These are phyloP conservation scores for Cheilosia vernalis DNA, from an alignment of 2,888 invertebrate species.

Conservation along the genomic window DNA sequence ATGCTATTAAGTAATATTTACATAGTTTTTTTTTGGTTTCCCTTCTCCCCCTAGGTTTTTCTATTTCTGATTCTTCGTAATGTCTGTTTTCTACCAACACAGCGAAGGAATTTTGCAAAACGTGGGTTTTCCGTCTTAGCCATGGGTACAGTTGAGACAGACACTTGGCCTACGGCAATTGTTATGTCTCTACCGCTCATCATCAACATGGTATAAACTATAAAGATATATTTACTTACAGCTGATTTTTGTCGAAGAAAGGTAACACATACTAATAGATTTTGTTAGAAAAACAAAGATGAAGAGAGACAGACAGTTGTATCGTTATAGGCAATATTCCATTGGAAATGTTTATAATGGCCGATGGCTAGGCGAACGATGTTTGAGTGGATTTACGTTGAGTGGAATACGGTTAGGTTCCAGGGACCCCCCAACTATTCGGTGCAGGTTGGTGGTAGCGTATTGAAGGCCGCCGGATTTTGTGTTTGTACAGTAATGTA, in stretches of 20 bases:
- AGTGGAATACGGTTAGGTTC: not conserved
- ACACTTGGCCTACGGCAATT: not conserved
- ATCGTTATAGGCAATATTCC: conserved; percentile 44
- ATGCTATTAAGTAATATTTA: conserved; percentile 65
- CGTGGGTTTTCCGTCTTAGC: not conserved
- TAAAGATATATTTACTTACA: conserved; percentile 33
- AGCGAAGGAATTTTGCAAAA: conserved; percentile 11
- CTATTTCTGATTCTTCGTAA: conserved; percentile 8
- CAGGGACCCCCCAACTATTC: conserved; percentile 20
- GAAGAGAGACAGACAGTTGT: not conserved
- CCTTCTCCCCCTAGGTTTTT: not conserved
- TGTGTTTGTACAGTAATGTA: too few species aligned
- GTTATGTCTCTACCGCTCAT: not conserved
- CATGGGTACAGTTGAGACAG: not conserved
- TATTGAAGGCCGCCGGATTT: too few species aligned
- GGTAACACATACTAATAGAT: not conserved
- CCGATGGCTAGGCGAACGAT: conserved; percentile 9
- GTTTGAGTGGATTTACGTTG: conserved; percentile 36
- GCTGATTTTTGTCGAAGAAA: conserved; percentile 23
- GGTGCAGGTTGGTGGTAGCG: too few species aligned
- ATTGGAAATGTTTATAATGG: conserved; percentile 54
- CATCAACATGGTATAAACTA: conserved; percentile 6
- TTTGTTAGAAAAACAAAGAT: not conserved
- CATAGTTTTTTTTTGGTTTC: not conserved
- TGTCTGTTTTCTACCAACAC: conserved; percentile 11